phyloP scores from a whole-genome alignment of 2,113 vertebrate species.

The Gopherus evgoodei region DNA sequence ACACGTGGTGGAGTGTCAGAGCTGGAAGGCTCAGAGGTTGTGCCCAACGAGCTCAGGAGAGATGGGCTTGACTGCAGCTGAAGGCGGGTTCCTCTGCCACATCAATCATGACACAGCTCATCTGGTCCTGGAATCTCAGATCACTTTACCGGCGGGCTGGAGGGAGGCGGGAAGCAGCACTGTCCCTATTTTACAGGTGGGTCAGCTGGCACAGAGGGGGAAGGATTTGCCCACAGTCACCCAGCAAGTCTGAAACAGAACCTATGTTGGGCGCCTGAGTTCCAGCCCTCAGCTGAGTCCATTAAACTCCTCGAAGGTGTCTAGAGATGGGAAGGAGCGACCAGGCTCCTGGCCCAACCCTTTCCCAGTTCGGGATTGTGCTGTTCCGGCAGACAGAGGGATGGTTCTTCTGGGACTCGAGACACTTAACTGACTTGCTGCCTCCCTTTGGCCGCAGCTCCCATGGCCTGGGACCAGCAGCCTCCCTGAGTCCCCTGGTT shows the following conservation, averaged over 20 bases:
- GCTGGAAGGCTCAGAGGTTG: neutral
- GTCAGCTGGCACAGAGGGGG: neutral
- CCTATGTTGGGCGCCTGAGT: neutral
- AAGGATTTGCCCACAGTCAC: neutral
- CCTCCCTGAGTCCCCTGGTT: neutral
- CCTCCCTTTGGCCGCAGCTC: neutral
- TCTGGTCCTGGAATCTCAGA: neutral
- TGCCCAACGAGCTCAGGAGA: neutral
- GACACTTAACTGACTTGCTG: neutral
- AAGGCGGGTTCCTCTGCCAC: neutral
- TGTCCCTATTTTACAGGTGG: neutral
- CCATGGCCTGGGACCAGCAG: rapidly evolving
- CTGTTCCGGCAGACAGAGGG: neutral
- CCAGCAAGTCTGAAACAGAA: neutral
- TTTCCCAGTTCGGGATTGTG: neutral
- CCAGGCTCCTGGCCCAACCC: neutral
- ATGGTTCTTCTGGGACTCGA: neutral
- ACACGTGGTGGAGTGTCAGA: neutral
- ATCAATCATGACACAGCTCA: neutral
- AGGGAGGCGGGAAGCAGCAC: neutral
- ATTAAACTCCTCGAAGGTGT: neutral
- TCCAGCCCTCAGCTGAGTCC: neutral
- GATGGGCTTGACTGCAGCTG: neutral
- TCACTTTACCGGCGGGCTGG: neutral
- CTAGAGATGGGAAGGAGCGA: neutral